Percentiles rank a stretch among this genome's conserved stretches.
Conservation (phyloP, 2,888 invertebrate species). For the Tipula vernalis region DNA sequence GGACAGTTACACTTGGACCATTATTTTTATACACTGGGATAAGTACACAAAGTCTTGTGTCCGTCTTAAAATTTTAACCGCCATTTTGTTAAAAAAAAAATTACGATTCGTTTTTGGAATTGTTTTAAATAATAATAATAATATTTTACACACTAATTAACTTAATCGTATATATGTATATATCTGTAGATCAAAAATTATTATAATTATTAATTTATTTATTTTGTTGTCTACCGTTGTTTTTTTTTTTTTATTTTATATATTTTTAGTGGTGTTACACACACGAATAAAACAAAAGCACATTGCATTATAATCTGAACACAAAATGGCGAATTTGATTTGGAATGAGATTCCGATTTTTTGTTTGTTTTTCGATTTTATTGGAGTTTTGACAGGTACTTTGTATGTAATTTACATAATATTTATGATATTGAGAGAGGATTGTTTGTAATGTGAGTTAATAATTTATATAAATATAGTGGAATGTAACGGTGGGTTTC, state of each 20-base stretch:
- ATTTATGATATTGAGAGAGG: neutral
- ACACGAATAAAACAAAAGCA: neutral
- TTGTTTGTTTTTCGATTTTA: neutral
- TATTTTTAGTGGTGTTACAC: neutral
- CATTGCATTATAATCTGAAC: neutral
- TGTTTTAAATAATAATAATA: neutral
- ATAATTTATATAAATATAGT: neutral
- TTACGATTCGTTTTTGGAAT: neutral
- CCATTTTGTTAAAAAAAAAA: neutral
- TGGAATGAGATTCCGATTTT: neutral
- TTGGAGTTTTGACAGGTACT: neutral
- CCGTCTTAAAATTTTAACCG: neutral
- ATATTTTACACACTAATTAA: neutral
- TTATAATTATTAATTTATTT: neutral
- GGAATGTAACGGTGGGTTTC: slow-evolving; percentile 4
- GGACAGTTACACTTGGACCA: neutral
- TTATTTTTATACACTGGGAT: neutral
- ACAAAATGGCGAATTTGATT: neutral
- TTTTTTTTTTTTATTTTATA: neutral
- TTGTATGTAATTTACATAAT: neutral
- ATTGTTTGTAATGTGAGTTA: neutral
- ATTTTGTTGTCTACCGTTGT: neutral
- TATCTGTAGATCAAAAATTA: neutral
- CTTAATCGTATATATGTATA: neutral
- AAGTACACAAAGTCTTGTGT: neutral